Percentiles rank a stretch among this genome's conserved stretches.
Conservation (phyloP, 2,797 vertebrate species). For the Gambusia yucatana region DNA sequence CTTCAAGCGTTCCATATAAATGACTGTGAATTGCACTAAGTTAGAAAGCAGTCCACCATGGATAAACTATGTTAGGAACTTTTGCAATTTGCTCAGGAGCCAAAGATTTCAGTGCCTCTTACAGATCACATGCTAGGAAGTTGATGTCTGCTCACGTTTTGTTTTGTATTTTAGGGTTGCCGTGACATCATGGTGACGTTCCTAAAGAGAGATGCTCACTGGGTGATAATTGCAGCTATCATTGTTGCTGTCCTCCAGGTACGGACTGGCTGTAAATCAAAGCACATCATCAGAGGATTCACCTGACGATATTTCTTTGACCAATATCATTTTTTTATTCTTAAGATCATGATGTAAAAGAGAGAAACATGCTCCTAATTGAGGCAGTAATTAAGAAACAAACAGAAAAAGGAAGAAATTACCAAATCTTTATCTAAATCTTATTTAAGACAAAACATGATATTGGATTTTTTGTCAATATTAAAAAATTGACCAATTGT, state of each 20-base stretch:
- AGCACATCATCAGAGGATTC: neutral
- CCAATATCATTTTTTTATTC: neutral
- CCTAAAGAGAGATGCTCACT: constrained; percentile 75
- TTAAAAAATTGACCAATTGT: too few relatives aligned
- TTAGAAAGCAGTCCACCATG: neutral
- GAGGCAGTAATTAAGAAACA: neutral
- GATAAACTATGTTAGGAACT: neutral
- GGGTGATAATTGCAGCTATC: constrained; percentile 84
- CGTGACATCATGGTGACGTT: constrained; percentile 50
- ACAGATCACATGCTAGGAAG: neutral
- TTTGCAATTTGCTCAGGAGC: neutral
- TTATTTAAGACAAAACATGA: neutral
- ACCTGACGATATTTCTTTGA: neutral
- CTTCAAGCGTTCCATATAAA: neutral
- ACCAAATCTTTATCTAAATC: neutral
- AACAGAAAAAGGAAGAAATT: neutral
- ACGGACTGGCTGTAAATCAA: constrained; percentile 42
- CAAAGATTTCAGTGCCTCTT: neutral
- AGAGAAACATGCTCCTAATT: neutral
- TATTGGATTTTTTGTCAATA: too few relatives aligned
- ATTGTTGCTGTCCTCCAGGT: constrained; percentile 92
- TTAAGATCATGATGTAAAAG: neutral
- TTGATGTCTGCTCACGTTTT: neutral
- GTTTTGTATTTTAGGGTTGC: constrained; percentile 82
- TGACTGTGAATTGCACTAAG: neutral